Evolutionary conservation across 1,140 invertebrate genomes (phyloP).

Genomic region (Sipha flava): DNA sequence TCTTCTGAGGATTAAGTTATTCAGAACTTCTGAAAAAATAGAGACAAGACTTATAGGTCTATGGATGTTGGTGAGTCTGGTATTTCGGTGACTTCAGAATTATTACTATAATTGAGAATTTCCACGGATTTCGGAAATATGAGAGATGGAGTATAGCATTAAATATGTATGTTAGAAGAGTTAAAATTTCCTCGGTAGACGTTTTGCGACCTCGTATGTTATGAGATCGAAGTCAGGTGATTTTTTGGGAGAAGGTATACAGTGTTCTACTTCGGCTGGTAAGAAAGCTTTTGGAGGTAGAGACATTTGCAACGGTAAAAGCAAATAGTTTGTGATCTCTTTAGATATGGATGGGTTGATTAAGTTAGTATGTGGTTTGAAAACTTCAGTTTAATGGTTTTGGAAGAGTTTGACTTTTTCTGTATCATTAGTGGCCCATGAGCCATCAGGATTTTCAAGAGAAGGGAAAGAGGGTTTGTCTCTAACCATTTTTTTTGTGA

Average conservation of each 20-base stretch:
- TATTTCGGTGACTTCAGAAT: not conserved
- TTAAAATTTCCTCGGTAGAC: not conserved
- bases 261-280: not conserved
- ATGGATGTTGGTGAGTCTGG: not conserved
- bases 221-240: not conserved
- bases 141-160: not conserved
- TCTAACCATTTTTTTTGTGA: not conserved
- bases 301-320: not conserved
- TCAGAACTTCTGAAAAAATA: not conserved
- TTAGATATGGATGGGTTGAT: too few relatives aligned
- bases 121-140: not conserved
- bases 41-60: not conserved
- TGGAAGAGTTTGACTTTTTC: too few relatives aligned
- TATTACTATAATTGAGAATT: not conserved
- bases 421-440: not conserved
- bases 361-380: not conserved
- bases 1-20: not conserved
- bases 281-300: not conserved
- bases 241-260: not conserved
- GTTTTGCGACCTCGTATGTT: not conserved
- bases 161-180: not conserved
- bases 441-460: not conserved
- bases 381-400: not conserved
- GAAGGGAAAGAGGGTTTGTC: not conserved
- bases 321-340: not conserved